Percentiles rank a stretch among this genome's conserved stretches.
phyloP scores from a whole-genome alignment of 2,888 invertebrate species.

The Synanthedon vespiformis region DNA sequence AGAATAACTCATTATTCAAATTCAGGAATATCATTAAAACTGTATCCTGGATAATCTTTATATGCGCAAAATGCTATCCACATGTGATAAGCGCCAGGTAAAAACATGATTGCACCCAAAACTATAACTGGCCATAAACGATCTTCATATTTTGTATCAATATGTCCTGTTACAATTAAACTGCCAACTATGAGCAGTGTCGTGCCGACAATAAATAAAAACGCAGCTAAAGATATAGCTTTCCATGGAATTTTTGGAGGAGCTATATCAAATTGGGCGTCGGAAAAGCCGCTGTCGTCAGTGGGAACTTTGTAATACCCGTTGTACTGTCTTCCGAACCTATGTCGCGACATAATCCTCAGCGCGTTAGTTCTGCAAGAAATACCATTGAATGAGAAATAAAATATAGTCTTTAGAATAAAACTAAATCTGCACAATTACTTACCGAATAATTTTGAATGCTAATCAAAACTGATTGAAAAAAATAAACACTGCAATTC shows the following conservation, averaged over 20 bases:
- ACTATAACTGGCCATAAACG: constrained; percentile 91
- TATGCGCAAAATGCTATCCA: constrained; percentile 89
- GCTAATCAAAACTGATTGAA: too few relatives aligned
- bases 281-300: constrained; percentile 76
- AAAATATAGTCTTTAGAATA: neutral
- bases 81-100: constrained; percentile 92
- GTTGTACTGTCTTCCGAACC: constrained; percentile 70
- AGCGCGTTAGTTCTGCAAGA: constrained; percentile 9
- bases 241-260: constrained; percentile 85
- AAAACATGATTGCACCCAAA: constrained; percentile 88
- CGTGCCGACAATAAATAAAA: constrained; percentile 83
- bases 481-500: too few relatives aligned
- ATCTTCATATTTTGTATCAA: constrained; percentile 86
- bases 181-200: constrained; percentile 81
- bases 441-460: too few relatives aligned
- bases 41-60: constrained; percentile 85
- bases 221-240: constrained; percentile 81
- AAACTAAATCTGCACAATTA: too few relatives aligned
- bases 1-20: constrained; percentile 67
- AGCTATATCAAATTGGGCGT: constrained; percentile 76
- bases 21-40: constrained; percentile 90
- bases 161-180: constrained; percentile 83
- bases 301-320: constrained; percentile 71
- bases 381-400: neutral
- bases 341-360: constrained; percentile 72